phyloP scores from a whole-genome alignment of 2,797 vertebrate species.

The Molossus alvarezi region DNA sequence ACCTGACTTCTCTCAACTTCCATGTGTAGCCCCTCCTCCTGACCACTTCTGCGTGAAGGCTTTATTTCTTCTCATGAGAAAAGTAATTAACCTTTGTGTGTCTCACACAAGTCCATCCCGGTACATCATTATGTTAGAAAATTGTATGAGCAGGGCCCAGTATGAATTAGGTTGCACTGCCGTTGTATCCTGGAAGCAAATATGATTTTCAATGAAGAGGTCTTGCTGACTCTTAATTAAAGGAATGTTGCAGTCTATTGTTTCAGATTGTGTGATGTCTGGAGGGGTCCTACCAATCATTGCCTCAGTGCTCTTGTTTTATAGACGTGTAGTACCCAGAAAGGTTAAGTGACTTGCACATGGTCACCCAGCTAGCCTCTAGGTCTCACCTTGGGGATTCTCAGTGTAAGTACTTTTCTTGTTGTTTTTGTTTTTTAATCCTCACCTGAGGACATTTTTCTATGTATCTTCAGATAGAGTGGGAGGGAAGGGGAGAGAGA shows the following conservation, averaged over 20 bases:
- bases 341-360: not conserved
- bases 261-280: not conserved
- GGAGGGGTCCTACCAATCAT: not conserved
- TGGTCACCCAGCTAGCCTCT: not conserved
- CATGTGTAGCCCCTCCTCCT: not conserved
- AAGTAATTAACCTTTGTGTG: slow-evolving; percentile 25
- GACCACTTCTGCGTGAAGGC: not conserved
- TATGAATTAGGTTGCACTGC: slow-evolving; percentile 66
- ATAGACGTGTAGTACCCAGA: not conserved
- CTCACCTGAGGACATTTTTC: no score
- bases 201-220: slow-evolving; percentile 59
- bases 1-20: not conserved
- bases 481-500: no score
- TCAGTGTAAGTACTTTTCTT: no score
- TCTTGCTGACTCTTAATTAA: slow-evolving; percentile 59
- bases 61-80: not conserved
- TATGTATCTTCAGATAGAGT: no score
- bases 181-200: slow-evolving; percentile 72
- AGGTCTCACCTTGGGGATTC: not conserved
- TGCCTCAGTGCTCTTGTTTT: not conserved
- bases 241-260: slow-evolving; percentile 10
- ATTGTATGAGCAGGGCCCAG: slow-evolving; percentile 42
- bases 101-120: slow-evolving; percentile 25
- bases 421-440: no score
- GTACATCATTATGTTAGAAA: not conserved